phyloP scores from a whole-genome alignment of 2,113 vertebrate species.

The Echinops telfairi region DNA sequence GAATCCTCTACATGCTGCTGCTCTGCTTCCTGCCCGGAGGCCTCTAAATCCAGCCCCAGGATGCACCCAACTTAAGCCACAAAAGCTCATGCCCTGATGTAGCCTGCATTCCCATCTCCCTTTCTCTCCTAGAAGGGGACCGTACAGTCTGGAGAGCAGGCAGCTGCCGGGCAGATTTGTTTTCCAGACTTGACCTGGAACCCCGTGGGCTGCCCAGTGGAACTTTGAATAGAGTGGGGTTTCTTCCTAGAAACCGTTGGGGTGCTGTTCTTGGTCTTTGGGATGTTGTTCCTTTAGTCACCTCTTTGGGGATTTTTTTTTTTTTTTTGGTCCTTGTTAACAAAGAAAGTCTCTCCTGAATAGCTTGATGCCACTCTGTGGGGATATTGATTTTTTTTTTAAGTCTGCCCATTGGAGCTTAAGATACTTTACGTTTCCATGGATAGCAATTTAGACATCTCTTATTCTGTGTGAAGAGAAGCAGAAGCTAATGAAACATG shows the following conservation, averaged over 20 bases:
- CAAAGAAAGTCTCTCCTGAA: not conserved
- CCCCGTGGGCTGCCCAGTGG: not conserved
- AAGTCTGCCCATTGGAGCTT: not conserved
- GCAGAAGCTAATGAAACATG: not conserved
- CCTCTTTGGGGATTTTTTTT: not conserved
- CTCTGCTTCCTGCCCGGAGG: not conserved
- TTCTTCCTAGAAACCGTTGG: not conserved
- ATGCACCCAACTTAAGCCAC: not conserved
- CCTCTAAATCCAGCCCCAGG: not conserved
- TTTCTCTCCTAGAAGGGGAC: not conserved
- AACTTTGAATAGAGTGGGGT: not conserved
- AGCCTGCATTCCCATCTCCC: not conserved
- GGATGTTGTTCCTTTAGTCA: not conserved
- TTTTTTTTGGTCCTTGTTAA: not conserved
- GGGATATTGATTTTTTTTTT: not conserved
- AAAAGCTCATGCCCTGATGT: rapidly evolving
- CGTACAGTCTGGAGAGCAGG: too few relatives aligned
- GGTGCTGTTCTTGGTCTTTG: not conserved
- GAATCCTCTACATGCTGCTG: not conserved
- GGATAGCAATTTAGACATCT: conserved; percentile 15
- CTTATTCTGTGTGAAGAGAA: not conserved
- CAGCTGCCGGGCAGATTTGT: not conserved
- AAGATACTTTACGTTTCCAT: not conserved
- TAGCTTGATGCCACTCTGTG: not conserved
- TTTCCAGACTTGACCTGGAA: not conserved